Evolutionary conservation across 2,888 invertebrate genomes (phyloP), one percentile per base, ranked within the genome.

Genomic region (Parnassius glacialis): DNA sequence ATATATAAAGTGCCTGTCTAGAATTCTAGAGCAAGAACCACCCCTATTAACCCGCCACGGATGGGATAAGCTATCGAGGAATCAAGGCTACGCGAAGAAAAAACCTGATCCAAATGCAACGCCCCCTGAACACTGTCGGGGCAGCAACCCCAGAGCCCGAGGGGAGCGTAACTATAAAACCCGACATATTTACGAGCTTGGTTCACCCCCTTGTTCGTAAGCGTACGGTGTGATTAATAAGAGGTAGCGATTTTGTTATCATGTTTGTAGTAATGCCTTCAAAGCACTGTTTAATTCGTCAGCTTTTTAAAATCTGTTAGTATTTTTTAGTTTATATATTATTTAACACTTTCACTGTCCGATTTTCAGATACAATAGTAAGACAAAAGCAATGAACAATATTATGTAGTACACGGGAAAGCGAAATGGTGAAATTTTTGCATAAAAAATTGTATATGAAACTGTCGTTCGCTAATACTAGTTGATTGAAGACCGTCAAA

Each of bases 171-270:
- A 80, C 85, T 85, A 87, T 88, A 87, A 86, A 86, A 85, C 79
- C 80, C 83, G 87, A 88, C 90, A 87, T 88, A 83, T 89, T 89
- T 89, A 89, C 87, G 87, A 89, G 82, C 74, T 71, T 71, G 74
- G 73, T 70, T 79, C 75, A 78, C 80, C 78, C 82, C 83, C 79
- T 34, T 70, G 76, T 73, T 78, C 57, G 43, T 52, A 51, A 57
- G 54, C 47, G 58, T 51, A 70, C 72, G 78, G 81, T 69, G 11
- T 66, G 74, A 79, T 73, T 75, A 65, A 70, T 45, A 61, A 68
- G 72, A 67, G 65, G 34, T 3, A 61, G 75, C 74, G 75, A 41
- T 16, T 44, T 16, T 50, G 10, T 50, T 16, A 34, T 34, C 34
- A 7, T 34, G 5, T 34, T 34, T 34, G 34, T 34, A 34, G 34